Evolutionary conservation across 2,113 vertebrate species (phyloP).

Genomic region (Psilopogon haemacephalus): DNA sequence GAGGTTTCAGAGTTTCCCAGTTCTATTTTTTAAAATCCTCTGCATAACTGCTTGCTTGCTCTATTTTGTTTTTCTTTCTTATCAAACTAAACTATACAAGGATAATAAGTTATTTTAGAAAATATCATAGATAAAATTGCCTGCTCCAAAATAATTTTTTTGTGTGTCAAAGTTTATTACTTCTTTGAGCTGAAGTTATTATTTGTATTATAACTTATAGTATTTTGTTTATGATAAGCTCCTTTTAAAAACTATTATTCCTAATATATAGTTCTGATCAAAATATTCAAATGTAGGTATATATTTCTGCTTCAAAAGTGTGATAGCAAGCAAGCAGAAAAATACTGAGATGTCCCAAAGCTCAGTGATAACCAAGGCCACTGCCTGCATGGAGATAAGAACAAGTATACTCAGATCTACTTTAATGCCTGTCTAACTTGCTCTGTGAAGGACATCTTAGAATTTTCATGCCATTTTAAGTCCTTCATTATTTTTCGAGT

Average conservation of each 20-base stretch:
- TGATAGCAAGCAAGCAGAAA: not conserved
- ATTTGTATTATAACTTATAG: not conserved
- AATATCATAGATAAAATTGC: not conserved
- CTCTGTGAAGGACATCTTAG: not conserved
- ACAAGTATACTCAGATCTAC: not conserved
- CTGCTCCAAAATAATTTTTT: not conserved
- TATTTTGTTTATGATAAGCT: not conserved
- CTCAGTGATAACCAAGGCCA: not conserved
- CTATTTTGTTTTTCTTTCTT: conserved; percentile 5
- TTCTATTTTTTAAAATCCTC: not conserved
- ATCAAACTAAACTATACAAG: not conserved
- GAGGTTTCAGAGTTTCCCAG: not conserved
- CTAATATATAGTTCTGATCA: not conserved
- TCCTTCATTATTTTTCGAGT: not conserved
- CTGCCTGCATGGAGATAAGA: not conserved
- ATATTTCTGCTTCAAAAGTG: not conserved
- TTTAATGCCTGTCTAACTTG: not conserved
- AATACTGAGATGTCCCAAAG: not conserved
- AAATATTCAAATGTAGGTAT: not conserved
- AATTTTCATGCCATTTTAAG: not conserved
- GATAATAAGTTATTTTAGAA: not conserved
- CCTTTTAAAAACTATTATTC: not conserved
- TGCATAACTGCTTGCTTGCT: not conserved
- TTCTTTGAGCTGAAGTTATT: not conserved
- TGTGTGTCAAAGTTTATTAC: not conserved